Conservation (phyloP, 2,888 invertebrate genomes). For the Actias luna region DNA sequence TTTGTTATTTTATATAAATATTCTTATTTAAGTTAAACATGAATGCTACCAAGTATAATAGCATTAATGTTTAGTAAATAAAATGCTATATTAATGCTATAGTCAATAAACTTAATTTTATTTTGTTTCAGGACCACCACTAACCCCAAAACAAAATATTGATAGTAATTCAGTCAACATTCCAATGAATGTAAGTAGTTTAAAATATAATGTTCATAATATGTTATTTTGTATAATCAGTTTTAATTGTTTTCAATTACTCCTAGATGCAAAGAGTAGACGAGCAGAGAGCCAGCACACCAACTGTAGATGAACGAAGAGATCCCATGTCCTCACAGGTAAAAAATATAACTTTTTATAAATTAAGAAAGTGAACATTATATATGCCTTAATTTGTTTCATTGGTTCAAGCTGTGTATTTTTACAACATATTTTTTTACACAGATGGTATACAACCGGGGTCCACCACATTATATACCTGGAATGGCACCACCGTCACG, state of each 20-base stretch:
- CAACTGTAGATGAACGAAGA: conserved; percentile 85
- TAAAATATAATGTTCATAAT: too few species aligned
- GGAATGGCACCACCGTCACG: conserved; percentile 52
- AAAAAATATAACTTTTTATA: too few species aligned
- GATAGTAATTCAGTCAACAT: conserved; percentile 56
- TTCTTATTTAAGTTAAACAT: background rate
- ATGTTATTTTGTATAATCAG: too few species aligned
- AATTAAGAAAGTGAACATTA: too few species aligned
- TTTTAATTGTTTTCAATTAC: conserved; percentile 17
- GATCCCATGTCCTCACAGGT: conserved; percentile 69
- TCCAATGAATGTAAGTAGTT: conserved; percentile 52
- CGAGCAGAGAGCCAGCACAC: conserved; percentile 87
- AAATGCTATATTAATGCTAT: too few species aligned
- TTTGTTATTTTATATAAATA: background rate
- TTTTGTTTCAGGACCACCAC: conserved; percentile 64
- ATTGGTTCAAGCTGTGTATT: background rate
- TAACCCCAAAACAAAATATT: conserved; percentile 64
- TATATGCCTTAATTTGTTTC: background rate
- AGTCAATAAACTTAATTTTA: conserved; percentile 13
- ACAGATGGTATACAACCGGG: conserved; percentile 58
- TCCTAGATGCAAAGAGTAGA: conserved; percentile 61
- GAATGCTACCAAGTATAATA: background rate
- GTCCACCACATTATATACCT: conserved; percentile 53
- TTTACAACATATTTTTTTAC: conserved; percentile 23
- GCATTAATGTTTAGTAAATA: too few species aligned